phyloP scores from a whole-genome alignment of 1,140 invertebrate species.

The Drosophila watanabei region DNA sequence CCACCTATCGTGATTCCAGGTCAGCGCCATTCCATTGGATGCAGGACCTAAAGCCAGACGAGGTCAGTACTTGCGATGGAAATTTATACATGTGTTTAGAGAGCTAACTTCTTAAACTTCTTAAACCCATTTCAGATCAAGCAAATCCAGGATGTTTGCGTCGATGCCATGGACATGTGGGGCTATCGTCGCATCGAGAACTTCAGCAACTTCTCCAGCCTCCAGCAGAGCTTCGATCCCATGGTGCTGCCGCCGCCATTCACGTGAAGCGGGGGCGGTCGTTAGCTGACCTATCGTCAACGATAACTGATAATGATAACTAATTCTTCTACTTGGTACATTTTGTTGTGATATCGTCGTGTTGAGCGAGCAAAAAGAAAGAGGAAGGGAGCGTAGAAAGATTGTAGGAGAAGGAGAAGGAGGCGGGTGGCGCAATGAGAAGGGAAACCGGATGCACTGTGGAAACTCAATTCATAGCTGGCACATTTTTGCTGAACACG shows the following conservation, averaged over 20 bases:
- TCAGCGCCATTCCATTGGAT: constrained; percentile 94
- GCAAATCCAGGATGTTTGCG: constrained; percentile 89
- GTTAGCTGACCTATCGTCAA: constrained; percentile 27
- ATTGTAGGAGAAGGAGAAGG: not conserved
- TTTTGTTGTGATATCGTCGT: constrained; percentile 84
- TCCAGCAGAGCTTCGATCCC: constrained; percentile 79
- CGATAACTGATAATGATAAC: constrained; percentile 71
- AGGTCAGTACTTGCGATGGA: constrained; percentile 85
- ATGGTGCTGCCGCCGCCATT: constrained; percentile 82
- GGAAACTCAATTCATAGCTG: constrained; percentile 57
- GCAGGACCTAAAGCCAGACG: constrained; percentile 89
- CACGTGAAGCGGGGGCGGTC: constrained; percentile 65
- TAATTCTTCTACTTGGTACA: constrained; percentile 83
- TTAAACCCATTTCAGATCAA: constrained; percentile 73
- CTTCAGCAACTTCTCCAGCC: constrained; percentile 85
- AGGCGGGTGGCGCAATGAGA: not conserved
- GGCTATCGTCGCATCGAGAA: constrained; percentile 88
- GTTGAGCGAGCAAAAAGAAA: constrained; percentile 75
- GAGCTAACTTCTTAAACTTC: not conserved
- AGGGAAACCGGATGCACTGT: constrained; percentile 40
- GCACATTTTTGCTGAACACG: constrained; percentile 73
- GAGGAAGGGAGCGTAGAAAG: constrained; percentile 2
- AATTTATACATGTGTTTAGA: not conserved
- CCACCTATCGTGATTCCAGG: constrained; percentile 93
- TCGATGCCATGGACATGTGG: constrained; percentile 92